A percentile compares a stretch with the other conserved stretches of the same genome.
Conservation (phyloP, 2,797 vertebrate genomes). For the Sparus aurata region DNA sequence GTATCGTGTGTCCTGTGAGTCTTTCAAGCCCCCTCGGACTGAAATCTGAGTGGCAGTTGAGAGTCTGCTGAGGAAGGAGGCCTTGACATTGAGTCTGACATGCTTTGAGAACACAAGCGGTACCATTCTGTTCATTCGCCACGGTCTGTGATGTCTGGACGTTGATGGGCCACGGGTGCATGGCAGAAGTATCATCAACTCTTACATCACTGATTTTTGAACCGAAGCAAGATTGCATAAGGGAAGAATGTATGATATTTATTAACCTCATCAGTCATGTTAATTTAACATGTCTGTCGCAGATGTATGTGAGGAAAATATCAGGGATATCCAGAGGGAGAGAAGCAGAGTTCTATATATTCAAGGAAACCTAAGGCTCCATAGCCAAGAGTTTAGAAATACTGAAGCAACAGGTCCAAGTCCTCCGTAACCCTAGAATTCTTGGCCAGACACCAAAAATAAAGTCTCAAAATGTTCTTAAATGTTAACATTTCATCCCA, state of each 20-base stretch:
- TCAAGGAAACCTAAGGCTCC: background rate
- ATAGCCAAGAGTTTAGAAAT: background rate
- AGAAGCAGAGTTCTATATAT: constrained; percentile 19
- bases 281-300: constrained; percentile 53
- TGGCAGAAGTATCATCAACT: constrained; percentile 37
- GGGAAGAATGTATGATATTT: constrained; percentile 59
- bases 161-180: constrained; percentile 39
- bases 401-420: background rate
- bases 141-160: constrained; percentile 55
- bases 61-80: constrained; percentile 63
- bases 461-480: background rate
- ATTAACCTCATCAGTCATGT: constrained; percentile 56
- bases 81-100: constrained; percentile 73
- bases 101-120: constrained; percentile 63
- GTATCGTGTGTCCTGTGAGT: constrained; percentile 63
- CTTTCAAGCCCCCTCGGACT: constrained; percentile 40
- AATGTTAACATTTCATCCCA: background rate
- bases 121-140: constrained; percentile 45
- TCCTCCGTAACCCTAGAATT: background rate
- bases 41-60: constrained; percentile 68
- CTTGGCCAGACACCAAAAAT: background rate
- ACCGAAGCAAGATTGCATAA: constrained; percentile 64
- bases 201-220: constrained; percentile 63
- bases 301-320: constrained; percentile 31
- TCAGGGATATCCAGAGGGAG: constrained; percentile 36